These are phyloP conservation scores for Micrasema longulum DNA, from an alignment of 1,140 invertebrate species.

Conservation along the genomic window DNA sequence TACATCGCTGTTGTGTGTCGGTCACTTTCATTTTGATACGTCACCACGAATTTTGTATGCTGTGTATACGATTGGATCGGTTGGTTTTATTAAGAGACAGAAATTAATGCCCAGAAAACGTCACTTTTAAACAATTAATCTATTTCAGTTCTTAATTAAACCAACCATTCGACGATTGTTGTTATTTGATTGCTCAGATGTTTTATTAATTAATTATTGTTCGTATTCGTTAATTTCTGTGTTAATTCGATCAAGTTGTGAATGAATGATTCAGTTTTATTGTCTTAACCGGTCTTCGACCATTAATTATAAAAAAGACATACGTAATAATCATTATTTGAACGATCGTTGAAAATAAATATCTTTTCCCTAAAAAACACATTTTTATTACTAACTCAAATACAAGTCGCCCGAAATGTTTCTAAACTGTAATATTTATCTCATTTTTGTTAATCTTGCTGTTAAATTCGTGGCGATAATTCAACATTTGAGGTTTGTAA, in stretches of 20 bases:
- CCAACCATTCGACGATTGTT: conserved; percentile 17
- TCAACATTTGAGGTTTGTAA: conserved; percentile 34
- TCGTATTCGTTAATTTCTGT: conserved; percentile 27
- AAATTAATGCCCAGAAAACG: too few species aligned
- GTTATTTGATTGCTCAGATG: conserved; percentile 20
- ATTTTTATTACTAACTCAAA: too few species aligned
- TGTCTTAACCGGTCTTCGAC: too few species aligned
- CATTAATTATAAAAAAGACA: too few species aligned
- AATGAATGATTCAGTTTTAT: conserved; percentile 12
- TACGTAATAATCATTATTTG: too few species aligned
- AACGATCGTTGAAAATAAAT: too few species aligned
- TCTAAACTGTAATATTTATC: background rate
- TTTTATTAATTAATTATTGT: conserved; percentile 27
- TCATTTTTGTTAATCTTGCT: background rate
- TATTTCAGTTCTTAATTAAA: background rate
- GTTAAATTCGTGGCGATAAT: conserved; percentile 15
- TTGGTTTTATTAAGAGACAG: conserved; percentile 5
- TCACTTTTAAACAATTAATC: background rate
- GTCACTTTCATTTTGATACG: conserved; percentile 52
- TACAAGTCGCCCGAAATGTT: too few species aligned
- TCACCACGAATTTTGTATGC: conserved; percentile 46
- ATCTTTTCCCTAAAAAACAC: too few species aligned
- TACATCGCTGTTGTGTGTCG: conserved; percentile 55
- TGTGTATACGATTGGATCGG: conserved; percentile 36
- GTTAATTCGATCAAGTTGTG: background rate